Evolutionary conservation across 2,888 invertebrate genomes (phyloP).

Genomic region (Tridacna crocea): DNA sequence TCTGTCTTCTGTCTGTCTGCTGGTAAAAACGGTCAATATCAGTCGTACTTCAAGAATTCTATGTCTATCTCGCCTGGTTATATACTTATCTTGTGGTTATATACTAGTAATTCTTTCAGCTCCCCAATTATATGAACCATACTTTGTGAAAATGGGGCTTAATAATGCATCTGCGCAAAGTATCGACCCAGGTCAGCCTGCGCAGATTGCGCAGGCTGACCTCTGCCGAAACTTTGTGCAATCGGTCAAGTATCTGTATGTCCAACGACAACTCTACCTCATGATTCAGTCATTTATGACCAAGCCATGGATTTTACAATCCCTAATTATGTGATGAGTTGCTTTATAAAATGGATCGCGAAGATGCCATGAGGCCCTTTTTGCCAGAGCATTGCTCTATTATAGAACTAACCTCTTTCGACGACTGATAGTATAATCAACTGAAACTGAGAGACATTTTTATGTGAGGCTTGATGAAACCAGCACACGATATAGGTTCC

Average conservation of each 20-base stretch:
- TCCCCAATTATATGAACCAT: no score
- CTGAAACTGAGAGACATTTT: neutral
- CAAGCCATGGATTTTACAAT: no score
- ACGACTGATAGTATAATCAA: neutral
- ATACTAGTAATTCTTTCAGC: neutral
- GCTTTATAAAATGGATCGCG: neutral
- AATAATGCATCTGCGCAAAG: neutral
- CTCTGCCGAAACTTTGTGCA: neutral
- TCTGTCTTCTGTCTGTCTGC: neutral
- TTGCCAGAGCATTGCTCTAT: no score
- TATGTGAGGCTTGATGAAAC: neutral
- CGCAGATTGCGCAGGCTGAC: neutral
- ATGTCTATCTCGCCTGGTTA: neutral
- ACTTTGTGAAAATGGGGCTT: no score
- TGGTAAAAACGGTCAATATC: neutral
- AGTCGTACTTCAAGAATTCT: neutral
- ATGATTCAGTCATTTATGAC: no score
- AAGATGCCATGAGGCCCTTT: no score
- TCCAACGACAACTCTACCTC: neutral
- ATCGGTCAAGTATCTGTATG: neutral
- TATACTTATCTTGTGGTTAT: neutral
- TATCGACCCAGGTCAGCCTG: neutral
- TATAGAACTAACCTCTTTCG: neutral
- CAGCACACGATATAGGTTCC: neutral
- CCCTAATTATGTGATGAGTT: neutral